A percentile compares a stretch with the other conserved stretches of the same genome.
Conservation (phyloP, 2,797 vertebrate genomes). For the Lepidocolaptes lacrymiger region DNA sequence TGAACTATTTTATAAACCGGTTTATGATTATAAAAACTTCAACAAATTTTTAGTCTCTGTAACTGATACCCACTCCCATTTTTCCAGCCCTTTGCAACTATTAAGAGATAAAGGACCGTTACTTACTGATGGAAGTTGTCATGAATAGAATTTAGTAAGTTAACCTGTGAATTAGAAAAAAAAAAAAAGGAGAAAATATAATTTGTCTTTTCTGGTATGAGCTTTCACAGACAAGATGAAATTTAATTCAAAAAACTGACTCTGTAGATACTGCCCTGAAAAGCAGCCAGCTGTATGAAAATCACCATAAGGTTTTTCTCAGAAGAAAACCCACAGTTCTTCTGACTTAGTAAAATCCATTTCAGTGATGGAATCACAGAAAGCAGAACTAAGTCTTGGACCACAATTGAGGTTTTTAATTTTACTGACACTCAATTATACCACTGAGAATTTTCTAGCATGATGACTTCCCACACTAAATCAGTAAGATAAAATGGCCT, state of each 20-base stretch:
- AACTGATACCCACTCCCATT: background rate
- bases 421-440: background rate
- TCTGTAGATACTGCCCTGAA: background rate
- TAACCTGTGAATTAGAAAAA: slow-evolving; percentile 80
- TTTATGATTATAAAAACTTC: background rate
- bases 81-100: background rate
- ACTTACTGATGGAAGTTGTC: slow-evolving; percentile 99
- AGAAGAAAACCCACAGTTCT: background rate
- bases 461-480: background rate
- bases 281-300: background rate
- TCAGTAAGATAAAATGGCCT: background rate
- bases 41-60: background rate
- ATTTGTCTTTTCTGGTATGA: background rate
- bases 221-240: background rate
- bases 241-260: background rate
- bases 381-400: background rate
- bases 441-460: background rate
- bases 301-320: background rate
- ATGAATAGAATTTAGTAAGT: slow-evolving; percentile 94
- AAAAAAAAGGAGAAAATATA: background rate
- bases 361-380: background rate
- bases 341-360: background rate
- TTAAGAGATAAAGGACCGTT: background rate
- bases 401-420: background rate
- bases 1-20: background rate